A percentile compares a stretch with the other conserved stretches of the same genome.
Conservation (phyloP, 2,888 invertebrate species). For the Phalera bucephala region DNA sequence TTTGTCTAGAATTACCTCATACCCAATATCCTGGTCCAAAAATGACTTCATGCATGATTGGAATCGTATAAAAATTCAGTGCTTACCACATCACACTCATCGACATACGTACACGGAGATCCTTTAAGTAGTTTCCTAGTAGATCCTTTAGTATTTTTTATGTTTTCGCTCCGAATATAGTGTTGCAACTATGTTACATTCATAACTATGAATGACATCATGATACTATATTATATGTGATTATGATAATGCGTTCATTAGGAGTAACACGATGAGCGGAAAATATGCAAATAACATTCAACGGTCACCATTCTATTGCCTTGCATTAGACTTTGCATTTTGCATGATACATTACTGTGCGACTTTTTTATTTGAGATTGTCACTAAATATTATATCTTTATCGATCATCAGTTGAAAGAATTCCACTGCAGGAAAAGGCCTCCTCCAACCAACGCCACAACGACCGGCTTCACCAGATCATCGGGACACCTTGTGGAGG, state of each 20-base stretch:
- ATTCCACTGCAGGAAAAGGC: no score
- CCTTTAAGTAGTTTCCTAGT: no score
- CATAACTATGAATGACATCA: slow-evolving; percentile 1
- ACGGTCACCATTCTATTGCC: no score
- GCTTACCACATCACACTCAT: neutral
- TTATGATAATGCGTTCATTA: neutral
- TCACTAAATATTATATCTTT: no score
- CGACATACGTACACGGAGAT: neutral
- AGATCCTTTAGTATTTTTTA: neutral
- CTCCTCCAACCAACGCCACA: no score
- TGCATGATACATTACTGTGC: no score
- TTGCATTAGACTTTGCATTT: no score
- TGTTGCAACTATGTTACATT: neutral
- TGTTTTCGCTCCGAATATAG: neutral
- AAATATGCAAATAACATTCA: no score
- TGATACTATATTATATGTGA: neutral
- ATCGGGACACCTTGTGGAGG: no score
- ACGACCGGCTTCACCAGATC: no score
- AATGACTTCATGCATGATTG: slow-evolving; percentile 1
- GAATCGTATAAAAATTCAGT: neutral
- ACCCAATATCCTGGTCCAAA: neutral
- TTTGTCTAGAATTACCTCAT: neutral
- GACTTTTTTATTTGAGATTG: no score
- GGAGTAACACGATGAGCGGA: neutral
- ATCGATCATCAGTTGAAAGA: no score